A percentile compares a stretch with the other conserved stretches of the same genome.
These are phyloP conservation scores for Eumacrocentrus americanus DNA, from an alignment of 2,888 invertebrate species.

Conservation along the genomic window DNA sequence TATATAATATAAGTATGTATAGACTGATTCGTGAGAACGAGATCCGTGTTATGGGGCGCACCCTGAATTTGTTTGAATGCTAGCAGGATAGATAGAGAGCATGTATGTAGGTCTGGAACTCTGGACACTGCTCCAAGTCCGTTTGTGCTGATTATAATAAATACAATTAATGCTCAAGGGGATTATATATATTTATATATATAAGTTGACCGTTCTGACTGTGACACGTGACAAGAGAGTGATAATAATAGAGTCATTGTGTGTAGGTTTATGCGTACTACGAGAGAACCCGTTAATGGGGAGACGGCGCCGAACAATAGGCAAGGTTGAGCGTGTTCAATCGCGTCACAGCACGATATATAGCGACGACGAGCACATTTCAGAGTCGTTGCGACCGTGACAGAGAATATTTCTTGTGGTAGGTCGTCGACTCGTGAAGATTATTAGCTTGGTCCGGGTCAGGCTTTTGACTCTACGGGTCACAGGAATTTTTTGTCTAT, in stretches of 20 bases:
- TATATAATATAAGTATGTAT: no score
- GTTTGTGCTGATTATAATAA: no score
- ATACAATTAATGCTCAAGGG: not conserved
- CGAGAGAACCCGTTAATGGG: constrained; percentile 36
- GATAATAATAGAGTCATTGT: not conserved
- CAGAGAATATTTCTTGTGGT: constrained; percentile 48
- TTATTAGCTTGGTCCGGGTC: no score
- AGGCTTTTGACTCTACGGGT: not conserved
- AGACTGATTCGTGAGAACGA: no score
- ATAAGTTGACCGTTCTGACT: not conserved
- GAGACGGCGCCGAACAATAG: constrained; percentile 41
- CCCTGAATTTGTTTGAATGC: no score
- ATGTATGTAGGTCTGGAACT: not conserved
- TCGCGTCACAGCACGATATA: constrained; percentile 27
- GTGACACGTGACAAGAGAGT: not conserved
- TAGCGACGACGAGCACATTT: constrained; percentile 34
- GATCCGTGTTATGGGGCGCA: no score
- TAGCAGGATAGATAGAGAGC: no score
- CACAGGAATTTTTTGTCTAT: not conserved
- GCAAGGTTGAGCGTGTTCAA: constrained; percentile 42
- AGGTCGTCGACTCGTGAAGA: constrained; percentile 36
- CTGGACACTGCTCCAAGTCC: no score
- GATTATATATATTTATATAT: not conserved
- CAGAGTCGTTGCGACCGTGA: constrained; percentile 42
- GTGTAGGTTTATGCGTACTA: constrained; percentile 3